Base-by-base conservation (phyloP, 23 tunicate species). In the Ascidia mentula region DNA sequence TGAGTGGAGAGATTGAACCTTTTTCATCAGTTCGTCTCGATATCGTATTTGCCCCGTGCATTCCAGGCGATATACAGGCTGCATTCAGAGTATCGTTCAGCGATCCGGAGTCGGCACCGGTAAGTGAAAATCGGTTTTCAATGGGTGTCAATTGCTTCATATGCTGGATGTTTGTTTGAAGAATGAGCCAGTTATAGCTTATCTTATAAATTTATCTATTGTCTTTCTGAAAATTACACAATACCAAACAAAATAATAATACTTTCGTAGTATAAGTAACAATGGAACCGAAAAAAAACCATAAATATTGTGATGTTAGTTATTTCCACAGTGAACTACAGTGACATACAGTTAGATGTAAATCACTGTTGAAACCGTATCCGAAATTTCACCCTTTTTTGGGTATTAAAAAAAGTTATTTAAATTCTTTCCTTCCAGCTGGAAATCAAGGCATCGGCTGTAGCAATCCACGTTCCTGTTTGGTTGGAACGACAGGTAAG, bases 401-500 rank as follows among this genome's bases (percentile, higher is more conserved):
- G n/a, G n/a, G n/a, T n/a, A n/a, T n/a, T n/a, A n/a, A n/a, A n/a
- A n/a, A n/a, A n/a, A n/a, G n/a, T n/a, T n/a, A 42, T 9, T 42
- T 42, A 42, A 42, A 15, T 42, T 42, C 15, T 42, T 15, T 42
- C 53, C 17, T 81, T 86, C 37, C 89, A 93, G 98, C 42, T 93
- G 45, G 80, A 75, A 28, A 87, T 93, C 40, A 80, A 80, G 38
- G 80, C 88, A n/a, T 74, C 83, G 17, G 97, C 97, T 6, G 86
- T 75, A n/a, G 91, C 91, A 1, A 87, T 87, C 18, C 93, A 93
- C 72, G 98, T 93, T n/a, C 98, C 98, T 26, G 98, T 93, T 20
- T 93, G 98, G 98, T 37, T 93, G 36, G 98, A 93, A 40, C 59
- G 91, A 69, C 87, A 88, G 84, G 97, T 87, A 75, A 22, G n/a